Evolutionary conservation across 2,113 vertebrate species (phyloP), one percentile per base, ranked within the genome.

Genomic region (Cnemophilus loriae): DNA sequence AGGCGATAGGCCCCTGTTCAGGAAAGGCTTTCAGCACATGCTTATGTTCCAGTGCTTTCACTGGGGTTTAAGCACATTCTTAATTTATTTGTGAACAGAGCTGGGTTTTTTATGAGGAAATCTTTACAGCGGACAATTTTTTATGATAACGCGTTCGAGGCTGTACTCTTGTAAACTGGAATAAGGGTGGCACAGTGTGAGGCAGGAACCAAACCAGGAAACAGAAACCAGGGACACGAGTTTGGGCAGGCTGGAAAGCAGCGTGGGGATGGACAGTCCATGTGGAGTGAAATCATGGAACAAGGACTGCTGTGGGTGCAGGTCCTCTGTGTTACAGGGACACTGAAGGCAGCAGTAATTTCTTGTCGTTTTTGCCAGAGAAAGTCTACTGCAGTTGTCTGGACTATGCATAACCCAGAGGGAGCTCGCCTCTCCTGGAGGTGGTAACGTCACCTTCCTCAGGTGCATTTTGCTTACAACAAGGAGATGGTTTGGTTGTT

Each of bases 81-180:
- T 95, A 94, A 95, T 95, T 93, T 95, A 89, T 97, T 97, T 95
- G 96, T 93, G 96, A 97, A 95, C 94, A 92, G 93, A 92, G 93
- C 64, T 41, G 64, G 12, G 1, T 6, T 90, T 94, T 96, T 96
- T 93, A 96, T 91, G 94, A 86, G 84, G 52, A 95, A 87, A 77
- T 84, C 86, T 93, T 95, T 95, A 96, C 84, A 78, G 64, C 78
- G 91, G 89, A 87, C 86, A 71, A 64, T 95, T 95, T 95, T 97
- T 95, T 84, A 92, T 94, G 69, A 90, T 95, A 90, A 84, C 3
- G 0, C 74, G 44, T 89, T 90, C 8, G 69, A 75, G 93, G 60
- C 93, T 92, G 59, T 49, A n/a, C 27, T 60, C 89, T 78, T 87
- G 89, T 95, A 92, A 95, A 91, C 35, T 55, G 30, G 76, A 91